Conservation (phyloP, 1,140 invertebrate genomes). For the Periplaneta americana region DNA sequence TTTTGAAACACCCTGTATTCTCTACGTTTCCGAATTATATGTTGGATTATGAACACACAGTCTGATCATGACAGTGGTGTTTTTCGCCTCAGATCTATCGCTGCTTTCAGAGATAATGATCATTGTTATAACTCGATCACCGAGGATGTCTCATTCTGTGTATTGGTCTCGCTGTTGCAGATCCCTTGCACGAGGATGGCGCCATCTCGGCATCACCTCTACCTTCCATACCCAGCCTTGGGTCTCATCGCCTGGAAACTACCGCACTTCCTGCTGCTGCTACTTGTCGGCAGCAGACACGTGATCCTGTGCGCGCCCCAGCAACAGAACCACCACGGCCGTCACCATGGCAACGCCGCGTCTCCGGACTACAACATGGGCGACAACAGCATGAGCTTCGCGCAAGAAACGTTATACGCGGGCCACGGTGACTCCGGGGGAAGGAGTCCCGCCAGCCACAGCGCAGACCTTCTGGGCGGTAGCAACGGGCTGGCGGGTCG, state of each 20-base stretch:
- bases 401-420: too few relatives aligned
- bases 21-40: too few relatives aligned
- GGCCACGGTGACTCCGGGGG: too few relatives aligned
- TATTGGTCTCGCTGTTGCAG: not conserved
- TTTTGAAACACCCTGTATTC: too few relatives aligned
- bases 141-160: not conserved
- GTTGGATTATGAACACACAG: too few relatives aligned
- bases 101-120: too few relatives aligned
- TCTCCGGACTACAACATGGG: not conserved
- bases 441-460: not conserved
- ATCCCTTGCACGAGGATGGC: not conserved
- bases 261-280: not conserved
- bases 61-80: too few relatives aligned
- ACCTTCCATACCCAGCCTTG: not conserved
- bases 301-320: not conserved
- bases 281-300: not conserved
- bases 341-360: not conserved
- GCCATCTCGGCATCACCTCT: not conserved
- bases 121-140: too few relatives aligned
- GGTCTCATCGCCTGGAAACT: not conserved
- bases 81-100: too few relatives aligned
- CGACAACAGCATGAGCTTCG: not conserved
- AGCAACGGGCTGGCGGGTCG: not conserved
- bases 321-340: not conserved
- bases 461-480: not conserved